Conservation (phyloP, 2,888 invertebrate species). For the Cosmorhoe ocellata region DNA sequence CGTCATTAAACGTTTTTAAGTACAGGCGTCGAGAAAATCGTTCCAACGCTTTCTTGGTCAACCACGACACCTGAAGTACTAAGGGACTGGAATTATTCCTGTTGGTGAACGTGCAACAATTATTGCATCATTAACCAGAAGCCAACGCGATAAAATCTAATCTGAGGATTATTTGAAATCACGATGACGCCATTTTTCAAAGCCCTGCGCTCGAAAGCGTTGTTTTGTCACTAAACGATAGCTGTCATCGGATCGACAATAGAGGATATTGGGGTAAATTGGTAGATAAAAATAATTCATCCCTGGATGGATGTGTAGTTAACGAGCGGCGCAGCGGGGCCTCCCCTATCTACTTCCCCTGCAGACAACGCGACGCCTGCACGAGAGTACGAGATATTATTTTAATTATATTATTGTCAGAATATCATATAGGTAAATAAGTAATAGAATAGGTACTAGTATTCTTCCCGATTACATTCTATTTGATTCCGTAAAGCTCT, state of each 20-base stretch:
- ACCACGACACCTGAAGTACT: too few relatives aligned
- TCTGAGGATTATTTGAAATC: constrained; percentile 37
- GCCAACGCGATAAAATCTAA: constrained; percentile 35
- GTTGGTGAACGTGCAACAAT: background rate
- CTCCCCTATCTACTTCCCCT: constrained; percentile 63
- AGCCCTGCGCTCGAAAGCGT: constrained; percentile 23
- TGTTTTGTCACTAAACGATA: constrained; percentile 53
- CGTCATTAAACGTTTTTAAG: too few relatives aligned
- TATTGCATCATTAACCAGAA: constrained; percentile 23
- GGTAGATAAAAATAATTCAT: constrained; percentile 79
- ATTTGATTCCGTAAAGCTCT: too few relatives aligned
- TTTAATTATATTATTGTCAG: constrained; percentile 57
- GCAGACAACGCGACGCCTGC: constrained; percentile 63
- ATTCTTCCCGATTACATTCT: too few relatives aligned
- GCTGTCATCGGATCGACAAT: constrained; percentile 68
- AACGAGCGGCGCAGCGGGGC: constrained; percentile 71
- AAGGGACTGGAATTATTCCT: too few relatives aligned
- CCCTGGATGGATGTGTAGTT: constrained; percentile 66
- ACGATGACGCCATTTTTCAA: constrained; percentile 23
- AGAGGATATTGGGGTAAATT: constrained; percentile 76
- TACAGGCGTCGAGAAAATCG: too few relatives aligned
- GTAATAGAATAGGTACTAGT: too few relatives aligned
- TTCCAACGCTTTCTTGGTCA: too few relatives aligned
- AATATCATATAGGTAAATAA: constrained; percentile 20
- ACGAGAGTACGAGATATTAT: constrained; percentile 37